phyloP scores from a whole-genome alignment of 1,140 invertebrate species.

The Asbolus verrucosus region DNA sequence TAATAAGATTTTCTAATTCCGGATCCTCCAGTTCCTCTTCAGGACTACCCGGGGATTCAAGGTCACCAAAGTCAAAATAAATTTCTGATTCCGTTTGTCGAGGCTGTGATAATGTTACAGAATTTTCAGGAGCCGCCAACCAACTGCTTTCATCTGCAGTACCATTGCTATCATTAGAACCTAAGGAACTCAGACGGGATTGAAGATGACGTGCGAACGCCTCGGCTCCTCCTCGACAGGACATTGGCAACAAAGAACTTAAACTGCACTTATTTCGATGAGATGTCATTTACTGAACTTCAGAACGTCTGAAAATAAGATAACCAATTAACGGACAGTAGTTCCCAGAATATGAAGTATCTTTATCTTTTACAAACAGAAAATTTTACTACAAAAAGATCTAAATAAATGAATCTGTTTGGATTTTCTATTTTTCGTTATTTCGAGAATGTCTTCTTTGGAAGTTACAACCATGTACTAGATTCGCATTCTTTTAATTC shows the following conservation, averaged over 20 bases:
- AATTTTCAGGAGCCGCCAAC: conserved; percentile 62
- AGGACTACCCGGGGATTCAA: conserved; percentile 75
- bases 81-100: conserved; percentile 66
- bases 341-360: not conserved
- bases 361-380: too few relatives aligned
- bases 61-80: conserved; percentile 71
- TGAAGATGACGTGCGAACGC: conserved; percentile 83
- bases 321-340: conserved; percentile 1
- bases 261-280: conserved; percentile 66
- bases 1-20: conserved; percentile 53
- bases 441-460: too few relatives aligned
- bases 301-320: conserved; percentile 1
- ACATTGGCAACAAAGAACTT: conserved; percentile 72
- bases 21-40: conserved; percentile 68
- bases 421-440: too few relatives aligned
- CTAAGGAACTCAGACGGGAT: conserved; percentile 76
- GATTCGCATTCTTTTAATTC: too few relatives aligned
- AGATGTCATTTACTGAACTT: conserved; percentile 48
- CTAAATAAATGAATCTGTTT: too few relatives aligned
- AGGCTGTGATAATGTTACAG: conserved; percentile 63
- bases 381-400: too few relatives aligned
- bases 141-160: conserved; percentile 66
- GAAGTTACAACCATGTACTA: too few relatives aligned
- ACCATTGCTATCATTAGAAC: conserved; percentile 61
- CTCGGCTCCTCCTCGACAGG: conserved; percentile 81